phyloP scores from a whole-genome alignment of 1,140 invertebrate species.

The Eriocheir sinensis region DNA sequence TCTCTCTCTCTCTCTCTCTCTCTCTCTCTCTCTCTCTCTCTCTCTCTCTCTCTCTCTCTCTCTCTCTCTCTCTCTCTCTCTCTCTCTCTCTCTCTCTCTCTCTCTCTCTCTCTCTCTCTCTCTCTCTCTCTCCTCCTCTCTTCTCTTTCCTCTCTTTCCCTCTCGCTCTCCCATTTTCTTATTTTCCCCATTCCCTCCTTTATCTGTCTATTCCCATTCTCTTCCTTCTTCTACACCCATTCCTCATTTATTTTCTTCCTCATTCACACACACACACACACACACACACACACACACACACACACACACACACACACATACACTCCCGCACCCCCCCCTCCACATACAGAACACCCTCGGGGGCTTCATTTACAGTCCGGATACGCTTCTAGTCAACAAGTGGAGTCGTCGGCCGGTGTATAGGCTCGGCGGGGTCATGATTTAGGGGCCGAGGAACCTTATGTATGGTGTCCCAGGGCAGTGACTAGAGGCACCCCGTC shows the following conservation, averaged over 20 bases:
- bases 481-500: neutral
- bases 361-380: conserved; percentile 11
- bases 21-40: conserved; percentile 23
- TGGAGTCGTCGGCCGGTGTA: neutral
- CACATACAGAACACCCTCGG: neutral
- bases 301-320: too few relatives aligned
- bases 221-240: neutral
- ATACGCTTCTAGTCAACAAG: conserved; percentile 6
- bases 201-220: too few relatives aligned
- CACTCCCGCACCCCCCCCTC: neutral
- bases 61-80: neutral
- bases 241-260: neutral
- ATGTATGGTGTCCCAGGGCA: conserved; percentile 19
- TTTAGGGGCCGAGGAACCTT: neutral
- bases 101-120: conserved; percentile 28
- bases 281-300: too few relatives aligned
- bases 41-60: neutral
- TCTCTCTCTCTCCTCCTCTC: neutral
- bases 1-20: conserved; percentile 46
- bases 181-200: neutral
- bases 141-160: neutral
- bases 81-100: neutral
- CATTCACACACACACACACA: too few relatives aligned
- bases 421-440: neutral
- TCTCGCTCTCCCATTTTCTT: neutral